phyloP scores from a whole-genome alignment of 1,140 invertebrate genomes.

The Meloidogyne exigua region DNA sequence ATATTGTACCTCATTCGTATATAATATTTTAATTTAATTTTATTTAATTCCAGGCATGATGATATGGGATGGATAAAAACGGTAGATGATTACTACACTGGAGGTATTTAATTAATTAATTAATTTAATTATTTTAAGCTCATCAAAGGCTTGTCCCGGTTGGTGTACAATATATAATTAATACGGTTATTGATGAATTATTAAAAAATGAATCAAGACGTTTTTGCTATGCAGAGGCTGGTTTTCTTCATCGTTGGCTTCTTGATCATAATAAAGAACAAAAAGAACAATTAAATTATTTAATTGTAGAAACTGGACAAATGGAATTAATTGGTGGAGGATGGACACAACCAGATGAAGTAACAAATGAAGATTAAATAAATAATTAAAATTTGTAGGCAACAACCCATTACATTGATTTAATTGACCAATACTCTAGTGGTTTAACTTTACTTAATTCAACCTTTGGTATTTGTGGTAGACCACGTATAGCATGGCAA shows the following conservation, averaged over 20 bases:
- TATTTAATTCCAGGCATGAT: background rate
- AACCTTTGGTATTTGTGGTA: constrained; percentile 70
- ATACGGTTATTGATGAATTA: constrained; percentile 60
- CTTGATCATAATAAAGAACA: constrained; percentile 70
- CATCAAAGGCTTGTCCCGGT: constrained; percentile 46
- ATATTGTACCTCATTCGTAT: constrained; percentile 18
- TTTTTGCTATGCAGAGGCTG: constrained; percentile 68
- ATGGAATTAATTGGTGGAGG: constrained; percentile 76
- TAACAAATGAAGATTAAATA: background rate
- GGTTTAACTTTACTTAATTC: constrained; percentile 68
- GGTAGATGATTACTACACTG: constrained; percentile 85
- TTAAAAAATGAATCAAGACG: constrained; percentile 42
- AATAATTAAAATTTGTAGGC: background rate
- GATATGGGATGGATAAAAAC: constrained; percentile 42
- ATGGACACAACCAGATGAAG: constrained; percentile 50
- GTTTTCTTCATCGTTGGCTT: constrained; percentile 92
- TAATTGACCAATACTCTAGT: constrained; percentile 83
- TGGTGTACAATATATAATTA: constrained; percentile 62
- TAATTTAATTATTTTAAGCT: constrained; percentile 19
- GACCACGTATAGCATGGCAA: constrained; percentile 71
- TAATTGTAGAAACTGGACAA: constrained; percentile 66
- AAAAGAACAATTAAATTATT: constrained; percentile 63
- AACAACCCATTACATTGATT: constrained; percentile 78
- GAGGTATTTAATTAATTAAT: constrained; percentile 64
- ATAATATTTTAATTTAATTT: background rate